Percentiles rank a stretch among this genome's conserved stretches.
Evolutionary conservation across 2,888 invertebrate genomes (phyloP).

Genomic region (Callyntrura guangdongensis): DNA sequence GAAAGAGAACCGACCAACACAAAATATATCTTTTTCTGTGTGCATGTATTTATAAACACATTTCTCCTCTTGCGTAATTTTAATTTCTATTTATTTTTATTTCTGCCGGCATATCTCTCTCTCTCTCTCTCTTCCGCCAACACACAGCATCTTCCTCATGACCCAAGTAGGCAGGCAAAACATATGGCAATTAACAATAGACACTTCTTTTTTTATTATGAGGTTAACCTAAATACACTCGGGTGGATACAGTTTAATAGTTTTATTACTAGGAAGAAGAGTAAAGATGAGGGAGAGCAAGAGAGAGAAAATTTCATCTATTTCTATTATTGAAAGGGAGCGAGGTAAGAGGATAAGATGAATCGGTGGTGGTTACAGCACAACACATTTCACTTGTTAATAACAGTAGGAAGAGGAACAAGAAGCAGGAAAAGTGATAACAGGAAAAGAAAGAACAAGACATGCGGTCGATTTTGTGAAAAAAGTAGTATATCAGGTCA

Average conservation of each 20-base stretch:
- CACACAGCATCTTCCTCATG: too few relatives aligned
- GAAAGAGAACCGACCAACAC: neutral
- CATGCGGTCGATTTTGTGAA: conserved; percentile 1
- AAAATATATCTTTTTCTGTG: neutral
- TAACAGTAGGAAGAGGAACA: neutral
- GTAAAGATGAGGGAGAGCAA: too few relatives aligned
- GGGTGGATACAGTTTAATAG: neutral
- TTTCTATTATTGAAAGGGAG: conserved; percentile 63
- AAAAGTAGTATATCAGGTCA: conserved; percentile 76
- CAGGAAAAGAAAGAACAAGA: neutral
- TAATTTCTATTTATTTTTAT: neutral
- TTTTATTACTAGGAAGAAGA: conserved; percentile 31
- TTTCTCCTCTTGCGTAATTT: conserved; percentile 17
- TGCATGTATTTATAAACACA: too few relatives aligned
- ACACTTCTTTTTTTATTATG: conserved; percentile 40
- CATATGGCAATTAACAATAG: conserved; percentile 51
- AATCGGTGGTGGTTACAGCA: neutral
- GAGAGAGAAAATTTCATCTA: conserved; percentile 6
- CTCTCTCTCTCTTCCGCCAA: too few relatives aligned
- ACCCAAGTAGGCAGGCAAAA: too few relatives aligned
- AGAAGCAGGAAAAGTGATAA: neutral
- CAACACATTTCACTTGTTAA: neutral
- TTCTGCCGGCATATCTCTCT: too few relatives aligned
- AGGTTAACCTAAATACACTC: conserved; percentile 41
- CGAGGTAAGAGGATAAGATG: conserved; percentile 45